Conservation (phyloP, 2,113 vertebrate species). For the Cranoglanis bouderius region DNA sequence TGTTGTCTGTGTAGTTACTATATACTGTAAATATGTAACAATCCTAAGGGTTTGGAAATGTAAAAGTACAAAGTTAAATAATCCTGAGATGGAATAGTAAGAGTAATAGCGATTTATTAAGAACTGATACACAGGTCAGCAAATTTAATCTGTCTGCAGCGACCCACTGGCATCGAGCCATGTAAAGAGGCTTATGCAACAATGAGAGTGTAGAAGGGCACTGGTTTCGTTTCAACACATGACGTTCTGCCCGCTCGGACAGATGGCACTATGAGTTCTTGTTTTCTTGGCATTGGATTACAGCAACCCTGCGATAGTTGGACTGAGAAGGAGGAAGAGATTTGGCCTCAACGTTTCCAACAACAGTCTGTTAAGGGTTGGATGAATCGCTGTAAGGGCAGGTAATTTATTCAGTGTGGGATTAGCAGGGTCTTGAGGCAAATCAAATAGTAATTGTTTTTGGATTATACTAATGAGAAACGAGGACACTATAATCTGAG, state of each 20-base stretch:
- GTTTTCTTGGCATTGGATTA: constrained; percentile 41
- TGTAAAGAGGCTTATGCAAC: constrained; percentile 52
- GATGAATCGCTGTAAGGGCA: neutral
- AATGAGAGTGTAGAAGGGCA: constrained; percentile 35
- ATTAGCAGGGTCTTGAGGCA: constrained; percentile 56
- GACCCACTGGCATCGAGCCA: constrained; percentile 23
- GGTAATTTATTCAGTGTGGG: constrained; percentile 43
- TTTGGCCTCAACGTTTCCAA: constrained; percentile 29
- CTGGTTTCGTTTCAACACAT: constrained; percentile 12
- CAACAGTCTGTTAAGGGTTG: constrained; percentile 16
- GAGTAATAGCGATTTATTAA: neutral
- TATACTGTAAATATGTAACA: neutral
- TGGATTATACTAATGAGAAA: constrained; percentile 44
- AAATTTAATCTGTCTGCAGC: constrained; percentile 2
- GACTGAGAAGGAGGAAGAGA: neutral
- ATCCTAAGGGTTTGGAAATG: neutral
- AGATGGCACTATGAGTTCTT: constrained; percentile 35
- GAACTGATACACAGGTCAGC: constrained; percentile 13
- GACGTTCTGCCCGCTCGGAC: neutral
- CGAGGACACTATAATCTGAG: constrained; percentile 6
- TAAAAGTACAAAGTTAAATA: neutral
- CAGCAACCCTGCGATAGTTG: neutral
- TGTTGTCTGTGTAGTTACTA: neutral
- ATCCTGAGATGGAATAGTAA: neutral
- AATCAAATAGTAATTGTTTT: constrained; percentile 47